A percentile compares a stretch with the other conserved stretches of the same genome.
phyloP scores from a whole-genome alignment of 2,888 invertebrate species.

The Ephialtes manifestator region DNA sequence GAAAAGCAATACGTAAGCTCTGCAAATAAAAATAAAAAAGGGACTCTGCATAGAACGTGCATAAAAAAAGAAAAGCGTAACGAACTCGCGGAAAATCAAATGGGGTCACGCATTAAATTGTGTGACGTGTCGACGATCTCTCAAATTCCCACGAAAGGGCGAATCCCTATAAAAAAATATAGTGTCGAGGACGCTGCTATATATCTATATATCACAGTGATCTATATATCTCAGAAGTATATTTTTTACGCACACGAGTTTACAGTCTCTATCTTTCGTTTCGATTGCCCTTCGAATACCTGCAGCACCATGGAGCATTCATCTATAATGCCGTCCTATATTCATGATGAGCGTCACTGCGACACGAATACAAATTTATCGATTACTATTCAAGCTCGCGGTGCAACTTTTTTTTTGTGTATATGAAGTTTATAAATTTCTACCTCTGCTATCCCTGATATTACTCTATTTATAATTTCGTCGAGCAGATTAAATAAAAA shows the following conservation, averaged over 20 bases:
- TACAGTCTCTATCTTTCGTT: constrained; percentile 31
- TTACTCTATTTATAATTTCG: too few relatives aligned
- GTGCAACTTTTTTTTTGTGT: background rate
- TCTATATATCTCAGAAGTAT: constrained; percentile 44
- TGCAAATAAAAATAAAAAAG: constrained; percentile 19
- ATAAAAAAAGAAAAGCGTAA: constrained; percentile 39
- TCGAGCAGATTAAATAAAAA: too few relatives aligned
- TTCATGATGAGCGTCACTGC: constrained; percentile 14
- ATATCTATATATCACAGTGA: background rate
- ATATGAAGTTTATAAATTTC: background rate
- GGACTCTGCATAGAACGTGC: background rate
- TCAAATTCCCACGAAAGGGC: constrained; percentile 64
- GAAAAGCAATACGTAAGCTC: background rate
- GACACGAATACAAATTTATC: constrained; percentile 16
- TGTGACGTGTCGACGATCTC: constrained; percentile 63
- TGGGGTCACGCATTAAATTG: constrained; percentile 63
- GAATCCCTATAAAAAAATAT: constrained; percentile 55
- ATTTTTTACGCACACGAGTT: constrained; percentile 50
- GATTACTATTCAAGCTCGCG: background rate
- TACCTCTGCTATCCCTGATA: background rate
- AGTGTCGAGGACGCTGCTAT: constrained; percentile 2
- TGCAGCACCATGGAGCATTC: background rate
- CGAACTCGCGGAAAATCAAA: constrained; percentile 59
- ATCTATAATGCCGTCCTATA: constrained; percentile 8
- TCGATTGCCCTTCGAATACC: constrained; percentile 43